Evolutionary conservation across 2,797 vertebrate genomes (phyloP).

Genomic region (Falco novaeseelandiae): DNA sequence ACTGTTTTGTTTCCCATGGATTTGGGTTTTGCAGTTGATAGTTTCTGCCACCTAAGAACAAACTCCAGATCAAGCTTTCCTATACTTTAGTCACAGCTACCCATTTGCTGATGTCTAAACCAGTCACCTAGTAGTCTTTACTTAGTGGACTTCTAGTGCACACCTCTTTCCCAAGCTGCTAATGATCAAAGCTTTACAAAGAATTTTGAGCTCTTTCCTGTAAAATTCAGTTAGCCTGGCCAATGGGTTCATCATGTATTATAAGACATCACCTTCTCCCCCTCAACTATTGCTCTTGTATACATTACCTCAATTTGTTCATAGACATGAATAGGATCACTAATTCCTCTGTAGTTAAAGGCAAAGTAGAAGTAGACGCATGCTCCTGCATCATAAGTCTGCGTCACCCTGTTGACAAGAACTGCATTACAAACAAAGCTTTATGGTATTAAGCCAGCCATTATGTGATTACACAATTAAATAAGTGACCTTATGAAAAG

Average conservation of each 20-base stretch:
- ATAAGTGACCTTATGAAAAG: too few relatives aligned
- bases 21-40: neutral
- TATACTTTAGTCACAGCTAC: neutral
- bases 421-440: constrained; percentile 50
- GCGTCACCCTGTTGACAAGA: constrained; percentile 89
- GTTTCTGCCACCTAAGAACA: neutral
- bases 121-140: neutral
- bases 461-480: neutral
- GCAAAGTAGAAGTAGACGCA: constrained; percentile 99
- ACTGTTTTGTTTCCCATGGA: neutral
- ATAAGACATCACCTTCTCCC: neutral
- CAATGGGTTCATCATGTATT: neutral
- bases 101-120: neutral
- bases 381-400: constrained; percentile 95
- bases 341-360: constrained; percentile 98
- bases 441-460: neutral
- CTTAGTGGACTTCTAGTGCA: neutral
- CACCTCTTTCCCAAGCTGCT: neutral
- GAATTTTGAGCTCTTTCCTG: neutral
- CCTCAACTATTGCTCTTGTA: neutral
- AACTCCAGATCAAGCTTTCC: neutral
- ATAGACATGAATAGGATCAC: constrained; percentile 91
- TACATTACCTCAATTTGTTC: constrained; percentile 94
- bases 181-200: neutral
- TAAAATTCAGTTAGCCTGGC: neutral